Evolutionary conservation across 2,888 invertebrate species (phyloP).

Genomic region (Serripes groenlandicus): DNA sequence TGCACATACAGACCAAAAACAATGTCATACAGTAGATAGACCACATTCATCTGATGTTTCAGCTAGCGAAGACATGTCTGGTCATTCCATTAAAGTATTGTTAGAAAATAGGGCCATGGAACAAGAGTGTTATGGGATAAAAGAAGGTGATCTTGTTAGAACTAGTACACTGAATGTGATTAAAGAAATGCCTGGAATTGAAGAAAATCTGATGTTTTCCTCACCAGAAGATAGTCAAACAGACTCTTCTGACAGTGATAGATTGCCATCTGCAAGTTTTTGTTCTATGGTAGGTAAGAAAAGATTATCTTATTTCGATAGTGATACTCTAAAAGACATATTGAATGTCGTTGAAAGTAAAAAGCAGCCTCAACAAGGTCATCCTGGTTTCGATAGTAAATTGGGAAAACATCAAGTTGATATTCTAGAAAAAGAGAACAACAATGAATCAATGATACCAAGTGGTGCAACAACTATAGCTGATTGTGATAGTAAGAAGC

Average conservation of each 20-base stretch:
- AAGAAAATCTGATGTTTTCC: too few relatives aligned
- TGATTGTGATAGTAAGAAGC: neutral
- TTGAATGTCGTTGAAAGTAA: neutral
- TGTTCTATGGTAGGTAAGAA: neutral
- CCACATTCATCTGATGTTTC: neutral
- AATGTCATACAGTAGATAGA: constrained; percentile 1
- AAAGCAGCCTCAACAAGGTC: constrained; percentile 6
- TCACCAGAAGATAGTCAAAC: neutral
- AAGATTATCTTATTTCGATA: constrained; percentile 1
- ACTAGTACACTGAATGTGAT: neutral
- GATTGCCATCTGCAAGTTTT: constrained; percentile 42
- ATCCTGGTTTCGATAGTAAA: neutral
- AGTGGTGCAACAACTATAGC: neutral
- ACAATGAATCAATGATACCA: neutral
- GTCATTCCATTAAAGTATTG: too few relatives aligned
- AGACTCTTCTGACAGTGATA: constrained; percentile 21
- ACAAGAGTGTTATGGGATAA: too few relatives aligned
- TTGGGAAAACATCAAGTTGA: neutral
- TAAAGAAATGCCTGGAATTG: neutral
- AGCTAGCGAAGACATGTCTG: too few relatives aligned
- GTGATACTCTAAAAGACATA: constrained; percentile 4
- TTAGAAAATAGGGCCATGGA: too few relatives aligned
- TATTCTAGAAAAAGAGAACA: neutral
- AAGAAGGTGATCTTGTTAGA: too few relatives aligned
- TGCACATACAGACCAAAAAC: neutral